Percentiles rank a stretch among this genome's conserved stretches.
These are phyloP conservation scores for Arnoldichthys spilopterus DNA, from an alignment of 2,797 vertebrate species.

Conservation along the genomic window DNA sequence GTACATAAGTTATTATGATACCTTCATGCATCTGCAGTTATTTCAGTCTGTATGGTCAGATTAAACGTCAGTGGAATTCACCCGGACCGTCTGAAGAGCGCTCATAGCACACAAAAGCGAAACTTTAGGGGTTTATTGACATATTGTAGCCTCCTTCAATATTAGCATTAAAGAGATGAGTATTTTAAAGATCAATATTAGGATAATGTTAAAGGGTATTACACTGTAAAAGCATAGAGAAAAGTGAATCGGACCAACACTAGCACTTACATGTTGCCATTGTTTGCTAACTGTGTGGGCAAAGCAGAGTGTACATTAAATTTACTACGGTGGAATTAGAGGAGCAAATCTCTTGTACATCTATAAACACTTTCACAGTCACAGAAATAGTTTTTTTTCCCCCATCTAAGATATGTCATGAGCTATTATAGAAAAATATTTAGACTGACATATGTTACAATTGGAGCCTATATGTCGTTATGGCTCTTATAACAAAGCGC, in stretches of 20 bases:
- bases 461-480: neutral
- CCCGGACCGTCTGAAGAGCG: neutral
- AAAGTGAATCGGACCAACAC: neutral
- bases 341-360: slow-evolving; percentile 27
- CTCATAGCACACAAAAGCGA: neutral
- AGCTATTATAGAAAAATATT: neutral
- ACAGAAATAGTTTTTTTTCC: slow-evolving; percentile 8
- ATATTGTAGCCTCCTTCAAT: neutral
- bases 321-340: slow-evolving; percentile 18
- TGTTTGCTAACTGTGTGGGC: slow-evolving; percentile 35
- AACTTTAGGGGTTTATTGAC: neutral
- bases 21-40: too few relatives aligned
- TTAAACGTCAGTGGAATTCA: neutral
- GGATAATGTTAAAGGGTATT: neutral
- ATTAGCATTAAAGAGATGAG: too few relatives aligned
- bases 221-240: too few relatives aligned
- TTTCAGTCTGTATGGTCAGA: neutral
- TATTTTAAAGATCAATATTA: neutral
- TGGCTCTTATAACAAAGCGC: neutral
- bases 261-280: slow-evolving; percentile 21
- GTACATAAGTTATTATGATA: too few relatives aligned
- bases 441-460: neutral
- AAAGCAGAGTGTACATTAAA: slow-evolving; percentile 16
- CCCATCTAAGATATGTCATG: neutral
- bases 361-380: slow-evolving; percentile 30